Conservation (phyloP, 2,113 vertebrate genomes). For the Kryptolebias marmoratus region DNA sequence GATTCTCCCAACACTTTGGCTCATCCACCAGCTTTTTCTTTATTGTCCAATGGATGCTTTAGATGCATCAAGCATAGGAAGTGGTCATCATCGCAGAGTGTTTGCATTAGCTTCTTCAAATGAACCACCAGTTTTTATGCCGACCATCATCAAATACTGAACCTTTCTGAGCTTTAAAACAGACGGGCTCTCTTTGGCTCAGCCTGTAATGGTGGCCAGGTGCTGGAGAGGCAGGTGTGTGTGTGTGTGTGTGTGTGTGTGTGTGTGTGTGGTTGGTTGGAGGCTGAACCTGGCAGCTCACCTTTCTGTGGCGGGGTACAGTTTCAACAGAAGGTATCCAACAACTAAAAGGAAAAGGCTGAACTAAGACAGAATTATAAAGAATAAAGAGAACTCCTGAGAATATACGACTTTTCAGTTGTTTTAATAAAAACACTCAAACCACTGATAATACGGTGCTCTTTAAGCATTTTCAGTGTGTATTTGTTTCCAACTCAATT, state of each 20-base stretch:
- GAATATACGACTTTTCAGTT: not conserved
- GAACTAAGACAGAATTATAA: constrained; percentile 16
- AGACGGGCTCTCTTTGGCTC: constrained; percentile 14
- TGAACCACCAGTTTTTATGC: not conserved
- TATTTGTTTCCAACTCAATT: too few species aligned
- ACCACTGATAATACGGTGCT: not conserved
- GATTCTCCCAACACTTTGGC: too few species aligned
- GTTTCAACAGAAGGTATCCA: constrained; percentile 49
- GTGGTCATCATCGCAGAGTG: too few species aligned
- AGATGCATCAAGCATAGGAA: not conserved
- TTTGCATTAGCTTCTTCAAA: not conserved
- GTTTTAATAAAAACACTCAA: not conserved
- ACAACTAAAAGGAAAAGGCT: constrained; percentile 10
- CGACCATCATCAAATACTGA: not conserved
- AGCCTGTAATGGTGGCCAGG: constrained; percentile 18
- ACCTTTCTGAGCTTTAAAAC: not conserved
- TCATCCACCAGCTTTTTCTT: too few species aligned
- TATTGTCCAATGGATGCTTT: too few species aligned
- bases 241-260: not conserved
- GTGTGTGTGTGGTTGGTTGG: not conserved
- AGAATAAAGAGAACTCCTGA: not conserved
- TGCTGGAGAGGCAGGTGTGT: constrained; percentile 19
- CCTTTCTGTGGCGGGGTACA: constrained; percentile 44
- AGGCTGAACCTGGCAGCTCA: constrained; percentile 43
- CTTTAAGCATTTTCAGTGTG: too few species aligned